Evolutionary conservation across 2,113 vertebrate genomes (phyloP).

Genomic region (Trematomus loennbergii): DNA sequence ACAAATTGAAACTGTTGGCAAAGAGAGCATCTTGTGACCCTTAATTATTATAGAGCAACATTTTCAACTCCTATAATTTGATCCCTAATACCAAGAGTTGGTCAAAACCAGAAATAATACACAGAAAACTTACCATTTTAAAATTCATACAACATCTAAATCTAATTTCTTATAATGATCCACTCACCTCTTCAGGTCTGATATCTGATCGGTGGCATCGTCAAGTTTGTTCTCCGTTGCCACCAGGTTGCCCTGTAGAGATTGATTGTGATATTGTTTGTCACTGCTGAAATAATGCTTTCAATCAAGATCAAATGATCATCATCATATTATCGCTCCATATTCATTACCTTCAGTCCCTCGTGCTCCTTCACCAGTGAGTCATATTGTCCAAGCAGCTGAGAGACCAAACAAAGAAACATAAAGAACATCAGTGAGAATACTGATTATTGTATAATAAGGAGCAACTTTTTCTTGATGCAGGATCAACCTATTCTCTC

Average conservation of each 20-base stretch:
- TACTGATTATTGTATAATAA: too few species aligned
- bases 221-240: slow-evolving; percentile 91
- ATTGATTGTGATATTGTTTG: neutral
- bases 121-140: too few species aligned
- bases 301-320: neutral
- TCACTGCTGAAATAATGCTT: neutral
- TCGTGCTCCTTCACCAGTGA: slow-evolving; percentile 91
- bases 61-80: too few species aligned
- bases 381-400: slow-evolving; percentile 94
- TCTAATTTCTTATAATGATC: too few species aligned
- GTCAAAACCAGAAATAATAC: too few species aligned
- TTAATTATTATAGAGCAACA: too few species aligned
- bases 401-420: slow-evolving; percentile 38
- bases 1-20: too few species aligned
- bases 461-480: too few species aligned
- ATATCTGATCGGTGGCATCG: slow-evolving; percentile 89
- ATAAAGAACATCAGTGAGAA: neutral
- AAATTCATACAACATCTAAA: too few species aligned
- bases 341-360: slow-evolving; percentile 87
- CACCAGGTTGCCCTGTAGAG: slow-evolving; percentile 87
- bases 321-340: neutral
- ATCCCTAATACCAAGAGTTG: too few species aligned
- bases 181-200: slow-evolving; percentile 94
- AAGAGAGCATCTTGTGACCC: too few species aligned
- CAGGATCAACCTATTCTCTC: neutral